These are phyloP conservation scores for Esox niger DNA, from an alignment of 2,113 vertebrate species.

Conservation along the genomic window DNA sequence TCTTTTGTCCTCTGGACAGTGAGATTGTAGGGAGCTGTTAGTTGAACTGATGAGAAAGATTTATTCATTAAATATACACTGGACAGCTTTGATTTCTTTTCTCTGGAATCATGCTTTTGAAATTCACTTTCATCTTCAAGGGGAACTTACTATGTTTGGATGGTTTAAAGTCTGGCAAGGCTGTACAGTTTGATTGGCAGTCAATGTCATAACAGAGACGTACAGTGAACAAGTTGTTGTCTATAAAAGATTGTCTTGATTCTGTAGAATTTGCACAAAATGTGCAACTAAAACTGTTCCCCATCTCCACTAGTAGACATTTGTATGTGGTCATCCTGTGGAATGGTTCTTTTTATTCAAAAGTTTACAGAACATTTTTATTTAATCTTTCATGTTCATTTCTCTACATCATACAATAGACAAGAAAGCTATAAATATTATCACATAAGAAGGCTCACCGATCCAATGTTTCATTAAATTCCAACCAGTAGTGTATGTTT, in stretches of 20 bases:
- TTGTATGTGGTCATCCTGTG: neutral
- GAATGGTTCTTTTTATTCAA: neutral
- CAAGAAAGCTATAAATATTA: neutral
- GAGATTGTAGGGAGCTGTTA: slow-evolving; percentile 29
- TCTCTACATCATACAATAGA: rapidly evolving
- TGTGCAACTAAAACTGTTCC: slow-evolving; percentile 18
- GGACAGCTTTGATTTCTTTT: neutral
- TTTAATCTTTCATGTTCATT: neutral
- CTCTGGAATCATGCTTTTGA: neutral
- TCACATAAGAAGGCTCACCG: neutral
- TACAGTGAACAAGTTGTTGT: rapidly evolving
- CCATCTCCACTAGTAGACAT: slow-evolving; percentile 13
- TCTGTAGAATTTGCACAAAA: neutral
- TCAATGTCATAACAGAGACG: neutral
- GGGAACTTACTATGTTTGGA: slow-evolving; percentile 31
- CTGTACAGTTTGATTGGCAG: neutral
- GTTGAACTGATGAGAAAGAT: slow-evolving; percentile 52
- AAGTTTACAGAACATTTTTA: neutral
- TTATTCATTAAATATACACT: neutral
- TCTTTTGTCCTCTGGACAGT: slow-evolving; percentile 16
- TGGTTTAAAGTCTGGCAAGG: rapidly evolving
- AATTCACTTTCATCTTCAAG: neutral
- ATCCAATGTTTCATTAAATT: slow-evolving; percentile 13
- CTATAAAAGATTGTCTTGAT: rapidly evolving
- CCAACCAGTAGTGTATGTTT: slow-evolving; percentile 32